These are phyloP conservation scores for Caenorhabditis sp. DNA, from an alignment of 2,888 invertebrate genomes.

Conservation along the genomic window DNA sequence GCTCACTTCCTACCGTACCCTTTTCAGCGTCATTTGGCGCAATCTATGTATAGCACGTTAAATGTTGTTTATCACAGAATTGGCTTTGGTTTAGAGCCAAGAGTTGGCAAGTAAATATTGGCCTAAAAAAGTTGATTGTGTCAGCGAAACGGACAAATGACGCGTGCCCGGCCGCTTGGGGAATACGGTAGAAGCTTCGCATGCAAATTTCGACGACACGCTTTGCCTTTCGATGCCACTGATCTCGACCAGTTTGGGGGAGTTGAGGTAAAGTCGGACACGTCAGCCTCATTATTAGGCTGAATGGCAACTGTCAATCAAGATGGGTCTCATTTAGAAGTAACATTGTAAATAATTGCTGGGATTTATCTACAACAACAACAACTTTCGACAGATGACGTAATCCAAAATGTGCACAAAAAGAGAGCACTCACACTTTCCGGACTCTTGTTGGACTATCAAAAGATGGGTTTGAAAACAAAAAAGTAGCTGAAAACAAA, in stretches of 20 bases:
- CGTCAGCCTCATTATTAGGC: slow-evolving; percentile 16
- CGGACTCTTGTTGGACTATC: background rate
- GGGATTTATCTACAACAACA: background rate
- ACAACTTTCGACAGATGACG: slow-evolving; percentile 11
- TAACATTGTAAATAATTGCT: no score
- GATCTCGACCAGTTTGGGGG: slow-evolving; percentile 32
- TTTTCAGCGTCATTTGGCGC: slow-evolving; percentile 22
- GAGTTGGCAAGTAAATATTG: slow-evolving; percentile 9
- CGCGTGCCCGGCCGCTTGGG: background rate
- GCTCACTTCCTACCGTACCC: slow-evolving; percentile 12
- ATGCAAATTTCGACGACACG: slow-evolving; percentile 14
- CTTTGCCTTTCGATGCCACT: slow-evolving; percentile 8
- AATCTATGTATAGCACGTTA: slow-evolving; percentile 13
- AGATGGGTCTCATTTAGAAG: background rate
- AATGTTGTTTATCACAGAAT: slow-evolving; percentile 30
- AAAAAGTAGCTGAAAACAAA: slow-evolving; percentile 3
- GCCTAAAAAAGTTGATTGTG: slow-evolving; percentile 31
- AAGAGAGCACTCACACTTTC: background rate
- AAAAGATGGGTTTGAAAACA: background rate
- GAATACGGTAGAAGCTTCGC: slow-evolving; percentile 29
- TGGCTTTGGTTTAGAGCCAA: background rate
- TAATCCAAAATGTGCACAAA: background rate
- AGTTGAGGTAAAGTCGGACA: slow-evolving; percentile 26
- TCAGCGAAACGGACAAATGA: slow-evolving; percentile 36
- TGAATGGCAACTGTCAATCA: no score